Evolutionary conservation across 2,797 vertebrate species (phyloP).

Genomic region (Anabas testudineus): DNA sequence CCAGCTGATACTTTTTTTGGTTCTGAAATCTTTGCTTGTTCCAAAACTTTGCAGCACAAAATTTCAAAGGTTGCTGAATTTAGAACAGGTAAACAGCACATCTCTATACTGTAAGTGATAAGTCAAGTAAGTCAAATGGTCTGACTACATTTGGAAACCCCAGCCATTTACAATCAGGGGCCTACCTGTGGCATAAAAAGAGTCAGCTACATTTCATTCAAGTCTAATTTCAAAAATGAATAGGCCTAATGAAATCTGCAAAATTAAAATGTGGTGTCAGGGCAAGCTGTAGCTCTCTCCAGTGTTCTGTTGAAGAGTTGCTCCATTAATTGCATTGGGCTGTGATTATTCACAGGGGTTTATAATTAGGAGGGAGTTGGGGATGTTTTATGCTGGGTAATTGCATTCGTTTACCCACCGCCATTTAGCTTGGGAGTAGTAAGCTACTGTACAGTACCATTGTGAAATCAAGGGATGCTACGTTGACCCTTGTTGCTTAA

Average conservation of each 20-base stretch:
- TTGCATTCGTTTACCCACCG: constrained; percentile 64
- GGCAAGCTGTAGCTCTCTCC: constrained; percentile 53
- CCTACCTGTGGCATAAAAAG: constrained; percentile 35
- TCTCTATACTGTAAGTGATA: too few species aligned
- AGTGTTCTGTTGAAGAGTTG: constrained; percentile 66
- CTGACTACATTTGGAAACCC: too few species aligned
- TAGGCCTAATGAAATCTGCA: constrained; percentile 61
- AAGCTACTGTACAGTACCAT: constrained; percentile 50
- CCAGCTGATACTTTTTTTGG: too few species aligned
- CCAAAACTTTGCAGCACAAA: too few species aligned
- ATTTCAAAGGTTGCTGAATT: too few species aligned
- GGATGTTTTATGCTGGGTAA: constrained; percentile 77
- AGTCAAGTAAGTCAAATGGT: too few species aligned
- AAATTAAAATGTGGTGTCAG: constrained; percentile 62
- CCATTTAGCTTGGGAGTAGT: constrained; percentile 56
- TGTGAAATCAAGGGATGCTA: constrained; percentile 66
- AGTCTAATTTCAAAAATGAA: constrained; percentile 66
- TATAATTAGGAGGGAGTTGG: constrained; percentile 81
- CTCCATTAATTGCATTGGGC: constrained; percentile 77
- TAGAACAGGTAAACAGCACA: too few species aligned
- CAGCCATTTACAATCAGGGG: constrained; percentile 46
- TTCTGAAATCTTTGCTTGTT: too few species aligned
- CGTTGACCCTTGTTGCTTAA: constrained; percentile 70
- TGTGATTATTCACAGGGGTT: constrained; percentile 82
- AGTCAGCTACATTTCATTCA: constrained; percentile 62